Evolutionary conservation across 2,797 vertebrate genomes (phyloP).

Genomic region (Nannoperca obscura): DNA sequence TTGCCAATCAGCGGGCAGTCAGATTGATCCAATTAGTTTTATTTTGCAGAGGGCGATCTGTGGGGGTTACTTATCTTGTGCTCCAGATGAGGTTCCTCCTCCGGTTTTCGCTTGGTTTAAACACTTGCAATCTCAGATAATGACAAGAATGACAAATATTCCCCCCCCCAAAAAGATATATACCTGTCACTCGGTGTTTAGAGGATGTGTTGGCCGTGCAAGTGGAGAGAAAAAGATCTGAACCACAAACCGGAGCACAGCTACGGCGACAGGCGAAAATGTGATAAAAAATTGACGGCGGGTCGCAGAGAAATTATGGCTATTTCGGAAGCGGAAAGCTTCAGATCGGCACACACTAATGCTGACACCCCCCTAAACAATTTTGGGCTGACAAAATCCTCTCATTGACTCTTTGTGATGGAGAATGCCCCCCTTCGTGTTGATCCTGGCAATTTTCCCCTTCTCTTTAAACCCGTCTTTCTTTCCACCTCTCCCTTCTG

Average conservation of each 20-base stretch:
- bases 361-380: slow-evolving; percentile 70
- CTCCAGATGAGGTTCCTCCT: slow-evolving; percentile 61
- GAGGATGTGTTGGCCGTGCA: slow-evolving; percentile 44
- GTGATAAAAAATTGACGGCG: slow-evolving; percentile 58
- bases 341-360: slow-evolving; percentile 71
- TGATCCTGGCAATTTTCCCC: slow-evolving; percentile 78
- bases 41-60: slow-evolving; percentile 67
- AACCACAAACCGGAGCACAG: slow-evolving; percentile 38
- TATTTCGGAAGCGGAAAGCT: slow-evolving; percentile 74
- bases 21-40: slow-evolving; percentile 78
- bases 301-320: slow-evolving; percentile 68
- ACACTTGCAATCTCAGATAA: slow-evolving; percentile 59
- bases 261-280: slow-evolving; percentile 62
- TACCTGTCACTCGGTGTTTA: slow-evolving; percentile 46
- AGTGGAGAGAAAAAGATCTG: slow-evolving; percentile 27
- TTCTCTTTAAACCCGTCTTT: slow-evolving; percentile 80
- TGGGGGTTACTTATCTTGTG: slow-evolving; percentile 68
- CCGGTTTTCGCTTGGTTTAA: slow-evolving; percentile 34
- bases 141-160: slow-evolving; percentile 39
- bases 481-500: slow-evolving; percentile 83
- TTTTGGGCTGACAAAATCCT: slow-evolving; percentile 79
- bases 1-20: slow-evolving; percentile 69
- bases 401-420: slow-evolving; percentile 87
- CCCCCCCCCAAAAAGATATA: neutral
- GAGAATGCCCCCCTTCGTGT: slow-evolving; percentile 84